Conservation (phyloP, 2,113 vertebrate genomes). For the Ochotona curzoniae region DNA sequence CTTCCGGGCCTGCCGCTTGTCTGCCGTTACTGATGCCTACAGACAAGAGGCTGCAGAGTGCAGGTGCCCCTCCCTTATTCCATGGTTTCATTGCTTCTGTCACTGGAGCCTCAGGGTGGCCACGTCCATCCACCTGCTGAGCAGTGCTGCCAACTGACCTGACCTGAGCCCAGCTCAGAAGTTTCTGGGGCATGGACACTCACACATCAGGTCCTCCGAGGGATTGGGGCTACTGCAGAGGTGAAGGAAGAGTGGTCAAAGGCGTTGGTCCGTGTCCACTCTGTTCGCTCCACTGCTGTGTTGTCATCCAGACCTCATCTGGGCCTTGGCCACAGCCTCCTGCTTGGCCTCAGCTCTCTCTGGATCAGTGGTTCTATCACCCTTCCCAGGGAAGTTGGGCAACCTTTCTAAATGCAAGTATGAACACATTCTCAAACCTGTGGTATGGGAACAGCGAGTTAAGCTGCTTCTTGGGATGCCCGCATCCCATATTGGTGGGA, state of each 20-base stretch:
- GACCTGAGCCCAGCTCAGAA: background rate
- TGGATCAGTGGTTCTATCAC: background rate
- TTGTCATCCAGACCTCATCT: background rate
- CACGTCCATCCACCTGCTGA: background rate
- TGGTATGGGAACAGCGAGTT: too few species aligned
- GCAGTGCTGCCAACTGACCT: background rate
- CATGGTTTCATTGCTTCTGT: background rate
- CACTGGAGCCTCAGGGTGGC: background rate
- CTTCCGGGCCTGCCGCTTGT: background rate
- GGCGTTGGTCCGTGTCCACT: background rate
- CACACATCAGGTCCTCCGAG: background rate
- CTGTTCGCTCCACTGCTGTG: rapidly evolving
- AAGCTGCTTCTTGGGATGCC: too few species aligned
- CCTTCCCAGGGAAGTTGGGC: background rate
- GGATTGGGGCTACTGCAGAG: background rate
- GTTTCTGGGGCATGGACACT: background rate
- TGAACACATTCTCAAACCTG: background rate
- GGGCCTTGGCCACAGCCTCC: background rate
- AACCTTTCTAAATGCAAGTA: background rate
- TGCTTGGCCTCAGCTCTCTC: background rate
- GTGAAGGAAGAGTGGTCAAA: rapidly evolving
- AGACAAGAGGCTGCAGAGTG: background rate
- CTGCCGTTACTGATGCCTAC: background rate
- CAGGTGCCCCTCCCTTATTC: background rate
- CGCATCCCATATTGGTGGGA: too few species aligned